These are phyloP conservation scores for Pedionomus torquatus DNA, from an alignment of 2,113 vertebrate species.

Conservation along the genomic window DNA sequence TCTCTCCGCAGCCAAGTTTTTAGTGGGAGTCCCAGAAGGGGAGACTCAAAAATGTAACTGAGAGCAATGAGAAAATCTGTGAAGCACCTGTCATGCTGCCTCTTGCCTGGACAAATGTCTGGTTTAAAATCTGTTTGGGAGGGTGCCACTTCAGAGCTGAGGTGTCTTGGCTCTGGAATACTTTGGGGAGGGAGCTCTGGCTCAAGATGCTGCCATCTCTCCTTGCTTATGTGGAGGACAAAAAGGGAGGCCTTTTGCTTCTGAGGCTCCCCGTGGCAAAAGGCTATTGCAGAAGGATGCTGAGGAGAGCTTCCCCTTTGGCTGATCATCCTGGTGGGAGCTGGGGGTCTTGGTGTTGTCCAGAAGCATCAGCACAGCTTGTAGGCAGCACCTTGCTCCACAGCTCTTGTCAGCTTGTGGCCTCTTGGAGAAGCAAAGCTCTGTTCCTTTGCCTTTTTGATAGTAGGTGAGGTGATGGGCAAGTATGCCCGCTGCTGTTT, in stretches of 20 bases:
- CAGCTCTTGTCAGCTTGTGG: rapidly evolving
- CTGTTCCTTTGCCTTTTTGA: not conserved
- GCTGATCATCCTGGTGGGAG: not conserved
- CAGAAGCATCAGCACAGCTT: not conserved
- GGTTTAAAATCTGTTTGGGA: not conserved
- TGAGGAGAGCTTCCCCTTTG: not conserved
- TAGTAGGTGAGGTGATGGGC: not conserved
- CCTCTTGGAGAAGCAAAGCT: not conserved
- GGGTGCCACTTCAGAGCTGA: not conserved
- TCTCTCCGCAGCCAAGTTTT: not conserved
- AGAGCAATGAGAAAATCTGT: not conserved
- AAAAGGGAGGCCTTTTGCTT: not conserved
- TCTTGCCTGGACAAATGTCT: not conserved
- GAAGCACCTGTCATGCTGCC: not conserved
- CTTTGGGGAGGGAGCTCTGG: not conserved
- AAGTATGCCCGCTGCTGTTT: not conserved
- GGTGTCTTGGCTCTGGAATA: not conserved
- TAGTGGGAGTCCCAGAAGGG: not conserved
- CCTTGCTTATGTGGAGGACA: not conserved
- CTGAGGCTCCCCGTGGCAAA: not conserved
- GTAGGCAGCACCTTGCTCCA: not conserved
- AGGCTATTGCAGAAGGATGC: not conserved
- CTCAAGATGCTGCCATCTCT: not conserved
- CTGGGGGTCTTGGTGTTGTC: rapidly evolving
- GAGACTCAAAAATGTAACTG: not conserved